Evolutionary conservation across 2,113 vertebrate genomes (phyloP), one percentile per base, ranked within the genome.

Genomic region (Thryonomys swinderianus): DNA sequence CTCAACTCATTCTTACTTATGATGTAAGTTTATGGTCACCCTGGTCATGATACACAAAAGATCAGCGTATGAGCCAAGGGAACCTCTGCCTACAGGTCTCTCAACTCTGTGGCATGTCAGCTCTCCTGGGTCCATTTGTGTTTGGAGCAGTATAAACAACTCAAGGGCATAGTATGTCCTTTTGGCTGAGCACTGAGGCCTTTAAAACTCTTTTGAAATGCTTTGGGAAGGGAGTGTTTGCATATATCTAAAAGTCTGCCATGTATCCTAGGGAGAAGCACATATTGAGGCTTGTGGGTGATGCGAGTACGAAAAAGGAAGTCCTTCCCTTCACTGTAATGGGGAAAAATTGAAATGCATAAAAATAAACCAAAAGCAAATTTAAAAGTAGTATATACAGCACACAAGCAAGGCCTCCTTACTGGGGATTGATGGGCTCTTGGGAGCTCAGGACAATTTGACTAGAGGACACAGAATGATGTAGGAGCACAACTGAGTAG

Each of bases 1-100:
- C 11, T n/a, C 13, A 16, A 25, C 0, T 1, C 84, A 59, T 23
- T 64, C 7, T 2, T 27, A 2, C 1, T 0, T 62, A 25, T 76
- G 25, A 5, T 64, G 7, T 82, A 48, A 51, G 32, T 32, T 1
- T 13, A 0, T 21, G 16, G 11, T 30, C 66, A 61, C 7, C 14
- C 17, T 16, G 3, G 27, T 37, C 1, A 0, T 14, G 3, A 57
- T 66, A 34, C 21, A 8, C 9, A 78, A 7, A 73, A 87, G 78
- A 67, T 32, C 21, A 23, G 53, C 7, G 13, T 4, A 32, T 42
- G 32, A 42, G 5, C 16, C 5, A 32, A 8, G 21, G 30, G 7
- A 10, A 32, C 48, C 66, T 82, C 27, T 55, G 57, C 53, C 37
- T 37, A 21, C 30, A 55, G 30, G n/a, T 20, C 34, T 62, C 11